Evolutionary conservation across 1,140 invertebrate genomes (phyloP).

Genomic region (Holotrichia oblita): DNA sequence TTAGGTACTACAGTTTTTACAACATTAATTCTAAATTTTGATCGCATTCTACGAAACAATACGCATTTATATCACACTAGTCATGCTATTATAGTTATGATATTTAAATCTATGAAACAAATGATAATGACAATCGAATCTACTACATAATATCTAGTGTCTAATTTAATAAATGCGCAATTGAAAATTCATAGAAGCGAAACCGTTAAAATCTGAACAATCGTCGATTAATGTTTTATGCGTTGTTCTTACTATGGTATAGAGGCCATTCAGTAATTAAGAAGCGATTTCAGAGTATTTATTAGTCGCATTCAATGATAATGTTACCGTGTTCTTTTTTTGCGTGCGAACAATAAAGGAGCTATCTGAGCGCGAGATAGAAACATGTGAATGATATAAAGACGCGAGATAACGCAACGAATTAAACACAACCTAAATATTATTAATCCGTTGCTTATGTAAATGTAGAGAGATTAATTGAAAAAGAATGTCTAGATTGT

Average conservation of each 20-base stretch:
- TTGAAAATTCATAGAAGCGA: conserved; percentile 17
- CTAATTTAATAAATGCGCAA: conserved; percentile 3
- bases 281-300: conserved; percentile 13
- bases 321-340: conserved; percentile 3
- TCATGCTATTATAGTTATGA: too few species aligned
- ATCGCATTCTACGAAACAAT: too few species aligned
- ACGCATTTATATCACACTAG: too few species aligned
- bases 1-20: too few species aligned
- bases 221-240: conserved; percentile 7
- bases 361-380: background rate
- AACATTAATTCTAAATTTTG: too few species aligned
- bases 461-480: background rate
- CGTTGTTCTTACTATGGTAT: background rate
- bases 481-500: too few species aligned
- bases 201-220: conserved; percentile 10
- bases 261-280: conserved; percentile 8
- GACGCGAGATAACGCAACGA: background rate
- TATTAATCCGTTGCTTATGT: background rate
- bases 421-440: conserved; percentile 14
- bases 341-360: conserved; percentile 7
- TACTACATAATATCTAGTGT: background rate
- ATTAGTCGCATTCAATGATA: conserved; percentile 3
- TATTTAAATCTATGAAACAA: too few species aligned
- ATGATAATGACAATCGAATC: too few species aligned
- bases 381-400: conserved; percentile 1